phyloP scores from a whole-genome alignment of 2,113 vertebrate species.

The Malurus melanocephalus region DNA sequence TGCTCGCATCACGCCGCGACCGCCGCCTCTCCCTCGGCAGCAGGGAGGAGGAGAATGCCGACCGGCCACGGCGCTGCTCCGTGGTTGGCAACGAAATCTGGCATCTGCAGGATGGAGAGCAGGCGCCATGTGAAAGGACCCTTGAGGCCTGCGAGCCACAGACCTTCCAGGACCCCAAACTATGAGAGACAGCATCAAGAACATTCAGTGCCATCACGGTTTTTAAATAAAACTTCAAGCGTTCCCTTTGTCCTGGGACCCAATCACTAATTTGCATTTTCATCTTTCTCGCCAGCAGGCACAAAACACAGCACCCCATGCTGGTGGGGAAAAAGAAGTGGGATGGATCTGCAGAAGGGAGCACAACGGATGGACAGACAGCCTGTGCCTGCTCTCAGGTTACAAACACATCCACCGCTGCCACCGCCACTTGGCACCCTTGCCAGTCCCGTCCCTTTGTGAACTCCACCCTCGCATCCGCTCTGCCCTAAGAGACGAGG shows the following conservation, averaged over 20 bases:
- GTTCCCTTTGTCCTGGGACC: conserved; percentile 14
- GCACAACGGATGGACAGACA: neutral
- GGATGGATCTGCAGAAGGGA: neutral
- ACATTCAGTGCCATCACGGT: conserved; percentile 27
- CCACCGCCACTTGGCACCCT: conserved; percentile 34
- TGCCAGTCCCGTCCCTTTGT: conserved; percentile 37
- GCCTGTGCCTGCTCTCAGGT: conserved; percentile 51
- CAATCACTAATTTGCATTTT: conserved; percentile 34
- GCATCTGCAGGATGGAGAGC: conserved; percentile 21
- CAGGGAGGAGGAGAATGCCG: conserved; percentile 56
- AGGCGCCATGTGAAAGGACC: conserved; percentile 41
- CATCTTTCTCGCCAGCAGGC: conserved; percentile 53
- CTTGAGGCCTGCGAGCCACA: conserved; percentile 37
- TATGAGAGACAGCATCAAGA: conserved; percentile 38
- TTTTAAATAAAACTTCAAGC: conserved; percentile 45
- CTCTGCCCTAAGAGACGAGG: conserved; percentile 40
- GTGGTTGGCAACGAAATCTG: conserved; percentile 56
- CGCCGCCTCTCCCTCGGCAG: conserved; percentile 67
- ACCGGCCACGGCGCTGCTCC: conserved; percentile 63
- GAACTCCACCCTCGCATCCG: conserved; percentile 52
- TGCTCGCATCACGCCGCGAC: conserved; percentile 12
- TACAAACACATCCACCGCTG: conserved; percentile 19
- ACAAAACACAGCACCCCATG: neutral
- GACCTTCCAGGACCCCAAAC: conserved; percentile 53
- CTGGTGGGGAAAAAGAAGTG: neutral